These are phyloP conservation scores for Archivesica marissinica DNA, from an alignment of 1,140 invertebrate species.

Conservation along the genomic window DNA sequence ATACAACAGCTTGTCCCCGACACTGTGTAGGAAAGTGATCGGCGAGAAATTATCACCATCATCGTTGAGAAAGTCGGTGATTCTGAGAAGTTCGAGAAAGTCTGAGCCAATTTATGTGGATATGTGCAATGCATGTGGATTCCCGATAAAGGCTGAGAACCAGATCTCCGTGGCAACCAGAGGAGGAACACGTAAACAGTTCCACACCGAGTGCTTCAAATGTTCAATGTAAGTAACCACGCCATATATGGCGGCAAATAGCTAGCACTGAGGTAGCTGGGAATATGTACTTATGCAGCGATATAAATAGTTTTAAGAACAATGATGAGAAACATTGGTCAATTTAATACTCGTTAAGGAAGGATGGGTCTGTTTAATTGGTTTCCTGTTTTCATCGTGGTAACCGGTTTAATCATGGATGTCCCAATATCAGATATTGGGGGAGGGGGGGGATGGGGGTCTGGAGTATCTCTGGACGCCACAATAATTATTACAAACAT, in stretches of 20 bases:
- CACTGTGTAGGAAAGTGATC: slow-evolving; percentile 35
- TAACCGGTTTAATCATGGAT: no score
- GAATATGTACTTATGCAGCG: no score
- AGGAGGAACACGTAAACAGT: slow-evolving; percentile 50
- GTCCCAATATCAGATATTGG: no score
- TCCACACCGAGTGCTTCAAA: slow-evolving; percentile 67
- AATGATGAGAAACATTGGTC: no score
- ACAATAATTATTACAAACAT: no score
- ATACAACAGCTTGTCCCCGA: slow-evolving; percentile 51
- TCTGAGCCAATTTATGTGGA: slow-evolving; percentile 57
- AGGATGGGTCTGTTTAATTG: no score
- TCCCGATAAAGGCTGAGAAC: slow-evolving; percentile 64
- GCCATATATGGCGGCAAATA: background rate
- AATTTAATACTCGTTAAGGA: no score
- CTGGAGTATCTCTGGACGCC: no score
- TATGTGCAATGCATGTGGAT: slow-evolving; percentile 66
- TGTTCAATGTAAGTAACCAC: slow-evolving; percentile 65
- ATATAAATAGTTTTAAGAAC: no score
- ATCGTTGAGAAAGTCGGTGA: slow-evolving; percentile 52
- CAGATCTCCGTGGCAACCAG: slow-evolving; percentile 59
- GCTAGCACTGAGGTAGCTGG: no score
- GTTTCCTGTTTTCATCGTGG: no score
- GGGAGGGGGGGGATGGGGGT: no score
- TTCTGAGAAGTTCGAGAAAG: slow-evolving; percentile 44
- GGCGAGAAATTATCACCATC: slow-evolving; percentile 40